A percentile compares a stretch with the other conserved stretches of the same genome.
phyloP scores from a whole-genome alignment of 2,113 vertebrate species.

The Ginglymostoma cirratum region DNA sequence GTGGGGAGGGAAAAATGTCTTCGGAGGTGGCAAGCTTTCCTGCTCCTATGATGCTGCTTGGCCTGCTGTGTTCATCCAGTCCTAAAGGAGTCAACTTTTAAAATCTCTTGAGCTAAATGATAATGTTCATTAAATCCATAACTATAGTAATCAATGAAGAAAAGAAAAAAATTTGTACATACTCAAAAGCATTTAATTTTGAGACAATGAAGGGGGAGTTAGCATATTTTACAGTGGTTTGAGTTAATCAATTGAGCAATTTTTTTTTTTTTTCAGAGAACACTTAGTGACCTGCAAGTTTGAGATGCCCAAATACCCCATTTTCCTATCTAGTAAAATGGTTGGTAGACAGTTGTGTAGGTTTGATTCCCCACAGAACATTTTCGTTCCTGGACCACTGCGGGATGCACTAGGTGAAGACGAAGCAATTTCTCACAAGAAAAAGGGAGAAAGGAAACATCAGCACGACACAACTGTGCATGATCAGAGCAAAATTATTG shows the following conservation, averaged over 20 bases:
- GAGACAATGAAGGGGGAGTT: not conserved
- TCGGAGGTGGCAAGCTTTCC: too few relatives aligned
- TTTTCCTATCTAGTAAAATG: not conserved
- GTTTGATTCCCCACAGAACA: not conserved
- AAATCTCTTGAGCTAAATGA: not conserved
- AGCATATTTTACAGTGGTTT: not conserved
- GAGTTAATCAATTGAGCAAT: not conserved
- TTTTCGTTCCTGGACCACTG: not conserved
- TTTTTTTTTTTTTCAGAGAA: not conserved
- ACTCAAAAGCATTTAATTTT: not conserved
- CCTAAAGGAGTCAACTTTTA: not conserved
- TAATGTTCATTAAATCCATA: not conserved
- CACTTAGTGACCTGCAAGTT: not conserved
- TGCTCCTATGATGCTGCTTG: too few relatives aligned
- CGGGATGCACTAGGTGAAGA: not conserved
- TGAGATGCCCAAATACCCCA: not conserved
- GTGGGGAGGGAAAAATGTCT: too few relatives aligned
- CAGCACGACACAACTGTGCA: not conserved
- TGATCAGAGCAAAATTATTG: not conserved
- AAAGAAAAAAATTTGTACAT: not conserved
- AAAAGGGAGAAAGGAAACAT: not conserved
- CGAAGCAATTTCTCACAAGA: not conserved
- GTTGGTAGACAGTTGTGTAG: not conserved
- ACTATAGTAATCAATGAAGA: not conserved
- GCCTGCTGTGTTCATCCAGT: not conserved